Conservation (phyloP, 1,140 invertebrate genomes). For the Cheumatopsyche charites region DNA sequence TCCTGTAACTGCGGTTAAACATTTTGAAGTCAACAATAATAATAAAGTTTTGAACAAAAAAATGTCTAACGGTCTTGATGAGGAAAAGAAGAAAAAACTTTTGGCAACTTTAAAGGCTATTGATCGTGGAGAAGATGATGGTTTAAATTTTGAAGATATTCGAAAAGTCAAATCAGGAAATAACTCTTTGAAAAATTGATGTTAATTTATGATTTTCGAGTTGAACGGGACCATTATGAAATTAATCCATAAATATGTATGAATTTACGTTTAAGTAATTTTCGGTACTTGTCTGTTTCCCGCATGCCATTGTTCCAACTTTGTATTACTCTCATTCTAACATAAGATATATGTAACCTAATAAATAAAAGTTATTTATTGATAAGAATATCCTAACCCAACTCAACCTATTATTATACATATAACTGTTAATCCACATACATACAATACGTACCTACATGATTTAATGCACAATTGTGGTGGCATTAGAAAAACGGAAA, state of each 20-base stretch:
- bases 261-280: no score
- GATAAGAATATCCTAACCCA: no score
- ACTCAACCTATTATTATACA: no score
- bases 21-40: slow-evolving; percentile 50
- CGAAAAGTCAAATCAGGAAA: slow-evolving; percentile 24
- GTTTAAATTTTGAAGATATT: slow-evolving; percentile 46
- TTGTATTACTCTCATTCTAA: no score
- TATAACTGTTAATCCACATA: no score
- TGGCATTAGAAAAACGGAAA: no score
- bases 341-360: no score
- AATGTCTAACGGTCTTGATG: slow-evolving; percentile 52
- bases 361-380: no score
- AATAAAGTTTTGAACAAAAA: slow-evolving; percentile 46
- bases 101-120: slow-evolving; percentile 69
- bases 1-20: background rate
- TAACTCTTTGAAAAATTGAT: background rate
- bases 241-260: background rate
- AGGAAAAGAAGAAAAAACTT: slow-evolving; percentile 65
- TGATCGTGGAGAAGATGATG: slow-evolving; percentile 65
- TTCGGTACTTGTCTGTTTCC: no score
- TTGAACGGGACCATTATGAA: background rate
- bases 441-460: no score
- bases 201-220: background rate
- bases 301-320: no score
- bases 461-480: no score